Evolutionary conservation across 1,140 invertebrate species (phyloP).

Genomic region (Trichonephila clavata): DNA sequence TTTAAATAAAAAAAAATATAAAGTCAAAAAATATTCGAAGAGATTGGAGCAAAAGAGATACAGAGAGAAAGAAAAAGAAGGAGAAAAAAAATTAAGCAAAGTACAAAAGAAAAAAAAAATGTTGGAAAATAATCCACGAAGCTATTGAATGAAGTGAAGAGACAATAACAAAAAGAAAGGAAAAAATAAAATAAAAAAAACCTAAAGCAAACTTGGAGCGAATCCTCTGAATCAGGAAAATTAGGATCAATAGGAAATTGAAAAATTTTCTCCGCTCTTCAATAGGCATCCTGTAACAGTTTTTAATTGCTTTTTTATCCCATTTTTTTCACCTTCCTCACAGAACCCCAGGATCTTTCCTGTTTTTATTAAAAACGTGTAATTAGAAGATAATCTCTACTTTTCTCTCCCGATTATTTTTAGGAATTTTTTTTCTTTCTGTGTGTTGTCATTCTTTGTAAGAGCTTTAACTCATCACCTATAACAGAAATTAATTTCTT

Average conservation of each 20-base stretch:
- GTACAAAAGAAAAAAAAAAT: background rate
- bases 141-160: slow-evolving; percentile 28
- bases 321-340: slow-evolving; percentile 7
- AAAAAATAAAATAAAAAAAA: slow-evolving; percentile 17
- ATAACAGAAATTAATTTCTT: slow-evolving; percentile 76
- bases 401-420: slow-evolving; percentile 68
- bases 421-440: slow-evolving; percentile 32
- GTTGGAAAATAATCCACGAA: slow-evolving; percentile 24
- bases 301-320: slow-evolving; percentile 77
- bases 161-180: background rate
- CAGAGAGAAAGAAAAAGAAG: slow-evolving; percentile 18
- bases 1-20: background rate
- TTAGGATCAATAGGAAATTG: slow-evolving; percentile 75
- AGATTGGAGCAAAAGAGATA: background rate
- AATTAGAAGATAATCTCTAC: slow-evolving; percentile 76
- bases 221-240: slow-evolving; percentile 67
- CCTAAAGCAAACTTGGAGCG: background rate
- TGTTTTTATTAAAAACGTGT: slow-evolving; percentile 71
- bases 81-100: slow-evolving; percentile 11
- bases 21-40: background rate
- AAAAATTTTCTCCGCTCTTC: slow-evolving; percentile 62
- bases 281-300: slow-evolving; percentile 75
- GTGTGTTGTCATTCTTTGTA: slow-evolving; percentile 68
- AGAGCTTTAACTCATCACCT: slow-evolving; percentile 75
- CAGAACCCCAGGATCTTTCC: background rate